Evolutionary conservation across 2,797 vertebrate genomes (phyloP), one percentile per base, ranked within the genome.

Genomic region (Tympanoctomys barrerae): DNA sequence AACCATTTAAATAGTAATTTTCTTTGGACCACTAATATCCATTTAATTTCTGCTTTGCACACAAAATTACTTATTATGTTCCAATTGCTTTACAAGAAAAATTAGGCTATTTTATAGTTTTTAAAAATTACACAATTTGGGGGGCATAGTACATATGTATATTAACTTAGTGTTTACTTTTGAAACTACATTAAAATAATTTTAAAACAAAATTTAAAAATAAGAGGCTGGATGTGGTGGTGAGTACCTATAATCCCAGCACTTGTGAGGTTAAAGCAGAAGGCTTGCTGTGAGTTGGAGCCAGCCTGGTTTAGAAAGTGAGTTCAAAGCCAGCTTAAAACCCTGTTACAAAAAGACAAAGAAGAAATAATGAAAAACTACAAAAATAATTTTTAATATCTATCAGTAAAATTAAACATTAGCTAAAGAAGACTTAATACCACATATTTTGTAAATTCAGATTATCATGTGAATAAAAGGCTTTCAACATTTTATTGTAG

Each of bases 1-100:
- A 97, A 93, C 16, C 14, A 75, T 6, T 90, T 92, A 81, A 7
- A 83, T 39, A 79, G 59, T 70, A 42, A 86, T 96, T 95, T 95
- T 94, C 64, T 89, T 94, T 68, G 33, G 89, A 87, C 2, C 31
- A 83, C 68, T 86, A 70, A 96, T 94, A 71, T 85, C 4, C 91
- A 12, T 36, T 96, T 97, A 97, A 97, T 91, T 93, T 95, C 59
- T 61, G 64, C 91, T 96, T 95, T 97, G 46, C 54, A 97, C 97
- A 90, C 22, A 96, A 95, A 84, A 14, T 26, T 26, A 91, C 33
- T 31, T 71, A 88, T 82, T 96, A 79, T 83, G 4, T 91, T 96
- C 62, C 54, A 96, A 75, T 52, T 96, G 54, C n/a, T 93, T 96
- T 94, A 87, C 1, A 79, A 82, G 36, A 94, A 81, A 31, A 94